Conservation (phyloP, 2,113 vertebrate species). For the Amia ocellicauda region DNA sequence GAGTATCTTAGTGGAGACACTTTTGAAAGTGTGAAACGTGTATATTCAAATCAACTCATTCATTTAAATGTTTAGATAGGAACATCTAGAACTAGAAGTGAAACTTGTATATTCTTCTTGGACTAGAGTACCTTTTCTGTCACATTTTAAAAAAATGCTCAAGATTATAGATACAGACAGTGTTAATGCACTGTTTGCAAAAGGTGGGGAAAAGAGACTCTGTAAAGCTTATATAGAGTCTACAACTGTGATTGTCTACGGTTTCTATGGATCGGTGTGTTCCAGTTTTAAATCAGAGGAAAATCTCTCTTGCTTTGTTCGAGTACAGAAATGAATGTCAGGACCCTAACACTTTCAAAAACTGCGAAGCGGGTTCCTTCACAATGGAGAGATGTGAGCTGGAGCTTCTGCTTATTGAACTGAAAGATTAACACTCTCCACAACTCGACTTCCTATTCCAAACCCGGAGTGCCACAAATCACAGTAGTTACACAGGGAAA, state of each 20-base stretch:
- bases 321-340: conserved; percentile 37
- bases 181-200: too few relatives aligned
- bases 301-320: conserved; percentile 32
- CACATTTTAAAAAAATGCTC: too few relatives aligned
- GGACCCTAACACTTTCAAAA: conserved; percentile 26
- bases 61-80: too few relatives aligned
- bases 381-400: conserved; percentile 21
- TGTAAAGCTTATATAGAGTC: neutral
- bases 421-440: neutral
- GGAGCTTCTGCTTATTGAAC: conserved; percentile 22
- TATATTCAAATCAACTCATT: too few relatives aligned
- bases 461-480: conserved; percentile 46
- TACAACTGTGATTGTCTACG: neutral
- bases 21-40: too few relatives aligned
- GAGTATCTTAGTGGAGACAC: too few relatives aligned
- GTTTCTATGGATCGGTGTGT: conserved; percentile 15
- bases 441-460: too few relatives aligned
- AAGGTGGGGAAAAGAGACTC: neutral
- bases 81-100: too few relatives aligned
- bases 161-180: too few relatives aligned
- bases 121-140: too few relatives aligned
- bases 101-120: too few relatives aligned
- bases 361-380: conserved; percentile 27
- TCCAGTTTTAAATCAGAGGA: conserved; percentile 26
- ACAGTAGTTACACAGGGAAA: conserved; percentile 35